These are phyloP conservation scores for Anodontia alba DNA, from an alignment of 2,888 invertebrate species.

Conservation along the genomic window DNA sequence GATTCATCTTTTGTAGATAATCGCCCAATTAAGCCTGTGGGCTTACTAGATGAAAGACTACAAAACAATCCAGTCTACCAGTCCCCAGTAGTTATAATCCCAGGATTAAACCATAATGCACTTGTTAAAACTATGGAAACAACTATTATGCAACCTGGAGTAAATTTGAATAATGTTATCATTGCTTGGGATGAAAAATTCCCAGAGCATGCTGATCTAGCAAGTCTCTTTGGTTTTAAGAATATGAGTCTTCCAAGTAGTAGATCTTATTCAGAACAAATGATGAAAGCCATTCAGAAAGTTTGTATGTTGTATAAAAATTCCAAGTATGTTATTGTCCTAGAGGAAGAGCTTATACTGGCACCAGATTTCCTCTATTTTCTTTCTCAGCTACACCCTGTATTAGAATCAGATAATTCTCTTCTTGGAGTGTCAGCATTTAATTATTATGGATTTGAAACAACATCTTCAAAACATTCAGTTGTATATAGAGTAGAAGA, in stretches of 20 bases:
- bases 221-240: constrained; percentile 84
- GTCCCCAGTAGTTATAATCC: constrained; percentile 85
- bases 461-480: constrained; percentile 71
- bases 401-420: constrained; percentile 83
- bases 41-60: constrained; percentile 80
- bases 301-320: constrained; percentile 75
- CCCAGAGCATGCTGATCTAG: constrained; percentile 83
- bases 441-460: constrained; percentile 85
- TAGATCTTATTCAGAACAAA: constrained; percentile 82
- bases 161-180: constrained; percentile 85
- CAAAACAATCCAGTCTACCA: constrained; percentile 83
- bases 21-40: constrained; percentile 79
- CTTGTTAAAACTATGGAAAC: constrained; percentile 86
- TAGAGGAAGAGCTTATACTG: constrained; percentile 86
- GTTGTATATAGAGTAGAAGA: constrained; percentile 81
- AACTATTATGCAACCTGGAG: constrained; percentile 86
- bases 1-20: constrained; percentile 84
- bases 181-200: constrained; percentile 85
- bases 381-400: constrained; percentile 85
- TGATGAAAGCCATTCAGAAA: constrained; percentile 80
- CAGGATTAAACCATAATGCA: constrained; percentile 84
- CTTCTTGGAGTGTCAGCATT: constrained; percentile 85
- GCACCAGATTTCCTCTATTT: constrained; percentile 86
- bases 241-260: constrained; percentile 80
- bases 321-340: constrained; percentile 85